Conservation (phyloP, 2,888 invertebrate genomes). For the Parapristionchus giblindavisi region DNA sequence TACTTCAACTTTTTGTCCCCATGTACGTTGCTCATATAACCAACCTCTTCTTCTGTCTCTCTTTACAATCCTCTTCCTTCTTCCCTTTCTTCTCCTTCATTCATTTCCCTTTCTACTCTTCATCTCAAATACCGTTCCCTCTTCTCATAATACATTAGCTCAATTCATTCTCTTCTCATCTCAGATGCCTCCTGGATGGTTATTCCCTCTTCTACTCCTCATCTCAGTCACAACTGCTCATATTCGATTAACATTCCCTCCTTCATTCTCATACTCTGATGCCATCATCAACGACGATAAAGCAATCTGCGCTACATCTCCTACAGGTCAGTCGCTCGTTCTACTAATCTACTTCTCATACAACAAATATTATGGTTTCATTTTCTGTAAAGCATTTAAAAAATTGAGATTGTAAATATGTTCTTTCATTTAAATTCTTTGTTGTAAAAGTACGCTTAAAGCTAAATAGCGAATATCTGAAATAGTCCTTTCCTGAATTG, state of each 20-base stretch:
- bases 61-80: conserved; percentile 10
- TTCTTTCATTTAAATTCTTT: no score
- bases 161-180: not conserved
- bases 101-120: conserved; percentile 33
- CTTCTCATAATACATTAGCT: not conserved
- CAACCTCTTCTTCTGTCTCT: conserved; percentile 17
- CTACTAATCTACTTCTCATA: no score
- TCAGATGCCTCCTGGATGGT: conserved; percentile 36
- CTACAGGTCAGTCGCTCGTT: conserved; percentile 16
- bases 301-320: conserved; percentile 10
- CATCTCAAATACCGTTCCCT: not conserved
- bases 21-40: not conserved
- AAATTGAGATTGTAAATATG: no score
- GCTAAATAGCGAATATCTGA: no score
- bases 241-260: conserved; percentile 56
- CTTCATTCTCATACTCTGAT: conserved; percentile 44
- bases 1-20: not conserved
- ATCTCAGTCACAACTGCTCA: conserved; percentile 41
- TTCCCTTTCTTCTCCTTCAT: conserved; percentile 20
- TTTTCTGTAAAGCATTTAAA: no score
- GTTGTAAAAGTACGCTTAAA: no score
- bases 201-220: conserved; percentile 11
- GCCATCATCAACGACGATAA: conserved; percentile 18
- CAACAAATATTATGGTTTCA: no score
- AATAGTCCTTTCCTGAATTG: no score